These are phyloP conservation scores for Taxidea taxus DNA, from an alignment of 2,113 vertebrate genomes.

Conservation along the genomic window DNA sequence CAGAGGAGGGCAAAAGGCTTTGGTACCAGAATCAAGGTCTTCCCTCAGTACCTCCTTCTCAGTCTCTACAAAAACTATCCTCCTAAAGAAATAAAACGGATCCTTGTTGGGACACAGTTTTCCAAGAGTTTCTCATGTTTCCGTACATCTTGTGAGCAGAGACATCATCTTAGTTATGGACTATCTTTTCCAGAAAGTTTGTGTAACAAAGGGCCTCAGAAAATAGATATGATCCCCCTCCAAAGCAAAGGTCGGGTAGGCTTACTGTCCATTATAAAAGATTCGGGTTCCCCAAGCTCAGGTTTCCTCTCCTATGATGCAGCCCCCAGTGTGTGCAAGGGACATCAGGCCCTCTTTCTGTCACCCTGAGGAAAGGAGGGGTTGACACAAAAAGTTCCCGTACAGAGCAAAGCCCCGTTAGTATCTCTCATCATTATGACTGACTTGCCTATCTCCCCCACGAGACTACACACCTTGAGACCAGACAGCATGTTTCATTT, in stretches of 20 bases:
- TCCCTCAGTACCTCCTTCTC: neutral
- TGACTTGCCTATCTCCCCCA: neutral
- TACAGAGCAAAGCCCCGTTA: neutral
- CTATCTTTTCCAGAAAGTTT: neutral
- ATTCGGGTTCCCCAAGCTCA: neutral
- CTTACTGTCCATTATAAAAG: neutral
- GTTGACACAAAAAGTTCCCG: neutral
- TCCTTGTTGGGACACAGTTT: neutral
- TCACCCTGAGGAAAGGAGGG: neutral
- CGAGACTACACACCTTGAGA: neutral
- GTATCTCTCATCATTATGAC: neutral
- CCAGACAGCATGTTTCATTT: neutral
- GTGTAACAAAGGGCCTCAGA: neutral
- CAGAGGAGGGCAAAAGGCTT: neutral
- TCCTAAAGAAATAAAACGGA: neutral
- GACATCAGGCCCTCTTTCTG: neutral
- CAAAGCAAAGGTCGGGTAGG: neutral
- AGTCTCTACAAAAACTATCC: neutral
- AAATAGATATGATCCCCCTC: neutral
- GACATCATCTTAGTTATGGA: neutral
- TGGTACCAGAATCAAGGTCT: neutral
- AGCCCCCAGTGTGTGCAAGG: neutral
- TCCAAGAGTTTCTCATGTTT: neutral
- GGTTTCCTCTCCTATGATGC: neutral
- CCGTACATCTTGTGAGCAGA: neutral